These are phyloP conservation scores for Caenorhabditis sp. DNA, from an alignment of 2,888 invertebrate species.

Conservation along the genomic window DNA sequence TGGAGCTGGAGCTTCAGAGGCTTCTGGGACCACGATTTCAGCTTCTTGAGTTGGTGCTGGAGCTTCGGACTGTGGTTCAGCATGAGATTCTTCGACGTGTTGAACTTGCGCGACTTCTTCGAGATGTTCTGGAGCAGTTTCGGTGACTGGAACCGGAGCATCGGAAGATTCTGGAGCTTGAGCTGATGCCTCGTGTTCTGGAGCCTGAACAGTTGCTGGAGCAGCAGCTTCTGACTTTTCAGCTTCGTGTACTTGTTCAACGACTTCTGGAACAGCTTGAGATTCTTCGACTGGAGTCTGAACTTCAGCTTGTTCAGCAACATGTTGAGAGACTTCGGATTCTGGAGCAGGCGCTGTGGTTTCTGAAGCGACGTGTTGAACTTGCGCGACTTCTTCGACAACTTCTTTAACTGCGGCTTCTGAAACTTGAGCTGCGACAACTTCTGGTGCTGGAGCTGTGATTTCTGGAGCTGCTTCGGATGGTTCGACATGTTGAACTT, in stretches of 20 bases:
- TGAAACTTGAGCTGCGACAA: not conserved
- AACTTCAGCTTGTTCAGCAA: not conserved
- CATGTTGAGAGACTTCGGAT: not conserved
- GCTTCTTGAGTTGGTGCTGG: not conserved
- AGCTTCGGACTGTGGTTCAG: conserved; percentile 2
- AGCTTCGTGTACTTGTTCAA: not conserved
- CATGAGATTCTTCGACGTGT: not conserved
- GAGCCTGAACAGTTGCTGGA: not conserved
- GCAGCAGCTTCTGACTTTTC: no score
- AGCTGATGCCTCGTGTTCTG: not conserved
- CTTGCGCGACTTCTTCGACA: not conserved
- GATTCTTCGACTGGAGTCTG: no score
- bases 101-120: not conserved
- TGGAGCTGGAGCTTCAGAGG: not conserved
- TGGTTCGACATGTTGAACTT: not conserved
- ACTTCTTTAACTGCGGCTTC: not conserved
- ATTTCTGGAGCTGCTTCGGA: conserved; percentile 4
- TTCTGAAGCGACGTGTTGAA: not conserved
- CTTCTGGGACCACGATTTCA: not conserved
- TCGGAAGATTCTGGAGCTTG: conserved; percentile 1
- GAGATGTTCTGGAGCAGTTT: conserved; percentile 5
- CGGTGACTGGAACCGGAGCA: not conserved
- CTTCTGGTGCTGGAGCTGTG: not conserved
- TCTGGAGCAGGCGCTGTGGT: not conserved
- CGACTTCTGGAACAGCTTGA: not conserved